phyloP scores from a whole-genome alignment of 2,888 invertebrate species.

The Phorcus lineatus region DNA sequence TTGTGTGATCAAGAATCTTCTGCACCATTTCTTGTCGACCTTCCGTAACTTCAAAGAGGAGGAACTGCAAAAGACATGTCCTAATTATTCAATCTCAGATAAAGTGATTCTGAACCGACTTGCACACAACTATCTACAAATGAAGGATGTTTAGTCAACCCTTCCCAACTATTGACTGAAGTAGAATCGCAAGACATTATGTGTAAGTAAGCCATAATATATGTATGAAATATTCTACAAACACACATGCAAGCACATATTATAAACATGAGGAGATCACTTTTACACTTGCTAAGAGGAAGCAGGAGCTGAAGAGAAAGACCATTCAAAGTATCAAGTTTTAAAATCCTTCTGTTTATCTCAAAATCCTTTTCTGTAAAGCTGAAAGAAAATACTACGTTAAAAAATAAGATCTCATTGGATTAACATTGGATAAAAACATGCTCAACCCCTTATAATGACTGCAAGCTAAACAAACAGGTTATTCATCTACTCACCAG shows the following conservation, averaged over 20 bases:
- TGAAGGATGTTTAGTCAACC: no score
- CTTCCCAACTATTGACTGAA: no score
- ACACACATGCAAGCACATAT: no score
- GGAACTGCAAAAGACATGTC: constrained; percentile 54
- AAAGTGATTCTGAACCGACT: no score
- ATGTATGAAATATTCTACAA: no score
- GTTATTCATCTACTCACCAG: background rate
- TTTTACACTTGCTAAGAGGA: background rate
- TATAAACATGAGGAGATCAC: background rate
- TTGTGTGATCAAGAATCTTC: constrained; percentile 52
- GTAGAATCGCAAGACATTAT: no score
- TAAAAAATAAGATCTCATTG: background rate
- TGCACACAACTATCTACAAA: background rate
- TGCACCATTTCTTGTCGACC: constrained; percentile 50
- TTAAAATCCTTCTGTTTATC: background rate
- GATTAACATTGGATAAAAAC: no score
- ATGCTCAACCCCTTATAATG: no score
- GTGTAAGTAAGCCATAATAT: no score
- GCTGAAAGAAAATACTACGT: constrained; percentile 14
- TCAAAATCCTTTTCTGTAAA: no score
- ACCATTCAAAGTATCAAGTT: background rate
- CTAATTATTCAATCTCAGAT: no score
- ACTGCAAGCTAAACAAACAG: background rate
- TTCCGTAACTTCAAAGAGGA: constrained; percentile 62
- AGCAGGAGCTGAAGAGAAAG: background rate